These are phyloP conservation scores for Homarus gammarus DNA, from an alignment of 2,888 invertebrate species.

Conservation along the genomic window DNA sequence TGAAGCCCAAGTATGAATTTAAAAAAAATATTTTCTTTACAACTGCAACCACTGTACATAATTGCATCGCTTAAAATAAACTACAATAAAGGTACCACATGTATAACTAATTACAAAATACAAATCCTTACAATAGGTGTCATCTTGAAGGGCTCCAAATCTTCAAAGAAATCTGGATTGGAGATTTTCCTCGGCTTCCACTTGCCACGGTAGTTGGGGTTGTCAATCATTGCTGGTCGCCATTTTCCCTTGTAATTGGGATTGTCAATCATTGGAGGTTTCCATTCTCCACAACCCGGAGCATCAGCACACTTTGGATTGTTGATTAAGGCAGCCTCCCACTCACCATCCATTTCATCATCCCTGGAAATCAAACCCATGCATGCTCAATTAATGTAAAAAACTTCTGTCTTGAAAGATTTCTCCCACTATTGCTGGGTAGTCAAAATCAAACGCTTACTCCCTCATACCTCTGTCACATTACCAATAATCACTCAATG, in stretches of 20 bases:
- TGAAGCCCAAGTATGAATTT: too few species aligned
- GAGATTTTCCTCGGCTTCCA: slow-evolving; percentile 92
- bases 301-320: slow-evolving; percentile 91
- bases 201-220: slow-evolving; percentile 96
- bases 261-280: slow-evolving; percentile 90
- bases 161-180: slow-evolving; percentile 96
- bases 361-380: slow-evolving; percentile 85
- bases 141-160: slow-evolving; percentile 93
- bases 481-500: too few species aligned
- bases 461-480: too few species aligned
- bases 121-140: slow-evolving; percentile 89
- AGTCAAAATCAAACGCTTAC: too few species aligned
- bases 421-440: too few species aligned
- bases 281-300: slow-evolving; percentile 96
- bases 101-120: neutral
- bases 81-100: too few species aligned
- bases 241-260: slow-evolving; percentile 94
- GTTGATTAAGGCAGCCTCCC: slow-evolving; percentile 96
- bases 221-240: slow-evolving; percentile 92
- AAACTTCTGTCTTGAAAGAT: too few species aligned
- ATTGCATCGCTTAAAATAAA: neutral
- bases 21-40: neutral
- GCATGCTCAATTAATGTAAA: too few species aligned
- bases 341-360: slow-evolving; percentile 98
- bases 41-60: neutral